Evolutionary conservation across 2,113 vertebrate species (phyloP).

Genomic region (Brienomyrus longianalis): DNA sequence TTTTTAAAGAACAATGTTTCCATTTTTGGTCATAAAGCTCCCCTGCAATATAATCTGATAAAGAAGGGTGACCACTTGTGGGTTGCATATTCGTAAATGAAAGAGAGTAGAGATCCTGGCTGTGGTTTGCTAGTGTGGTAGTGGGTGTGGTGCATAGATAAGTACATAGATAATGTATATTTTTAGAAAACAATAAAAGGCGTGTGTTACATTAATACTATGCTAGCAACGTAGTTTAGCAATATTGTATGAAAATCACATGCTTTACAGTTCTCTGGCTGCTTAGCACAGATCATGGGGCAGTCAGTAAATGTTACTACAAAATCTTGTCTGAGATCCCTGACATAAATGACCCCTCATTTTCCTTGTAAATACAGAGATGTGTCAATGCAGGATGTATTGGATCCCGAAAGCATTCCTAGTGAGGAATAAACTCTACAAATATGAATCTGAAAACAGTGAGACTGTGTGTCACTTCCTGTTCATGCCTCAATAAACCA

Average conservation of each 20-base stretch:
- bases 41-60: background rate
- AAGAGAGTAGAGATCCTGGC: background rate
- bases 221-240: background rate
- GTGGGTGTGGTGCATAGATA: background rate
- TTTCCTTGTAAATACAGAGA: background rate
- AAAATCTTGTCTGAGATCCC: background rate
- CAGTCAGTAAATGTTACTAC: background rate
- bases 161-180: background rate
- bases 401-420: background rate
- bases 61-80: background rate
- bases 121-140: background rate
- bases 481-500: slow-evolving; percentile 14
- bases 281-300: background rate
- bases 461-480: background rate
- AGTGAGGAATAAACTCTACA: background rate
- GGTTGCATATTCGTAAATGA: background rate
- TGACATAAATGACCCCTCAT: background rate
- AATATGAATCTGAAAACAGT: background rate
- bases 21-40: background rate
- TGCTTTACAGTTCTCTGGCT: background rate
- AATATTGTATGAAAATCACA: background rate
- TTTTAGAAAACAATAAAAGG: background rate
- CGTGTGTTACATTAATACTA: background rate
- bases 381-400: background rate
- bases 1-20: background rate